Base-by-base conservation (phyloP, 2,797 vertebrate species). In the Carcharodon carcharias region DNA sequence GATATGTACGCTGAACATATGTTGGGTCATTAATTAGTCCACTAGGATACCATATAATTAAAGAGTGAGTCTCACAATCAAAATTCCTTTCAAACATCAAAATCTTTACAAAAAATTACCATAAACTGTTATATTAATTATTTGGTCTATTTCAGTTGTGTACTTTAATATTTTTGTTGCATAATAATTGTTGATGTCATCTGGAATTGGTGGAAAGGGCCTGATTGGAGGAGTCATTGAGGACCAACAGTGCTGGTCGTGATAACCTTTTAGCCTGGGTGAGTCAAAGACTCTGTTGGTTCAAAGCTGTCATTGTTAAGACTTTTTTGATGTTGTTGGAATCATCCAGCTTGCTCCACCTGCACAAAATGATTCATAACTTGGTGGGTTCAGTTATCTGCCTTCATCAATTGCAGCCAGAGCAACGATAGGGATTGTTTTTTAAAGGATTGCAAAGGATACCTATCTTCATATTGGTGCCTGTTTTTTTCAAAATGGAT, bases 11-110 rank as follows among this genome's bases (percentile, higher is more conserved):
- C n/a, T 67, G 63, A 93, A 93, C 91, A 93, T 65, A 65, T 93
- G 91, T 67, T 93, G 61, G n/a, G n/a, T 45, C 7, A 23, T 93
- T 93, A 65, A 65, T 45, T 65, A 31, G 63, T 93, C 11, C n/a
- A 54, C n/a, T 4, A 12, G 63, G 8, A 45, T 26, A 45, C 40
- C 7, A 8, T 67, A 67, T 65, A 93, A 93, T 93, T 92, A 92
- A 89, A 54, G 16, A 67, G 61, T 40, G 40, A 67, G 40, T 45
- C 61, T 67, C 40, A 26, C 91, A 93, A 65, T 67, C n/a, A 93
- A 93, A 93, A 91, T n/a, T 93, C 67, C 89, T 40, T 92, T 63
- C 5, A 92, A 92, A 92, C 31, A 92, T 61, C 56, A 63, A 92
- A 56, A 91, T 31, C 88, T 91, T 91, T 11, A 67, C 63, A 93